Evolutionary conservation across 2,888 invertebrate species (phyloP).

Genomic region (Petrophora chlorosata): DNA sequence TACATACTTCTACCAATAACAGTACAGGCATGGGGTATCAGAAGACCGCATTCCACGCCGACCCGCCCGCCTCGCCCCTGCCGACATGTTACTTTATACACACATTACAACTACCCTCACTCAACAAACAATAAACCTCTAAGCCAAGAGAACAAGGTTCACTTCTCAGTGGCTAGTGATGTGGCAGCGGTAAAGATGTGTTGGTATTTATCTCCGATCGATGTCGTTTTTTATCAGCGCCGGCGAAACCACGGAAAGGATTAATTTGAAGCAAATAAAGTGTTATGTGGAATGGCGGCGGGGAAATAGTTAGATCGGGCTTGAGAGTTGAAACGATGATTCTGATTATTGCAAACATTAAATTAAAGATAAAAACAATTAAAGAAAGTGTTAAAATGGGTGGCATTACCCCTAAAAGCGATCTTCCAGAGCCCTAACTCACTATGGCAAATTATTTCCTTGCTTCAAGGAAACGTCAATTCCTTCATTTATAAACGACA

Average conservation of each 20-base stretch:
- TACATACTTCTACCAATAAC: slow-evolving; percentile 64
- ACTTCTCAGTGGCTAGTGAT: slow-evolving; percentile 29
- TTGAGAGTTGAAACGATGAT: neutral
- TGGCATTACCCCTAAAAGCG: no score
- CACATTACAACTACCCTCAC: slow-evolving; percentile 34
- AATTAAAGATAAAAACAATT: no score
- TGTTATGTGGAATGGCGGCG: slow-evolving; percentile 53
- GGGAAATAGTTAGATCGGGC: slow-evolving; percentile 11
- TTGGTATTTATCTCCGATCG: slow-evolving; percentile 53
- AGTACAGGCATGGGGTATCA: slow-evolving; percentile 64
- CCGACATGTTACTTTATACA: slow-evolving; percentile 56
- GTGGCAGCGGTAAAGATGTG: slow-evolving; percentile 25
- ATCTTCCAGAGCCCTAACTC: no score
- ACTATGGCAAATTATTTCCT: no score
- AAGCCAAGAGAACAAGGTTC: slow-evolving; percentile 31
- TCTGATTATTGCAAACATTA: neutral
- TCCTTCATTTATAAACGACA: no score
- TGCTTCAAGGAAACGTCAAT: no score
- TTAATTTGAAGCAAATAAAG: slow-evolving; percentile 77
- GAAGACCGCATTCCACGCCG: slow-evolving; percentile 76
- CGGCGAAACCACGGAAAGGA: slow-evolving; percentile 76
- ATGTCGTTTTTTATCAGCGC: slow-evolving; percentile 66
- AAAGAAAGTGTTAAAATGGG: no score
- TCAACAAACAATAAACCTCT: slow-evolving; percentile 30
- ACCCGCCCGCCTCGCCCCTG: slow-evolving; percentile 54